Base-by-base conservation (phyloP, 2,113 vertebrate genomes). In the Psilopogon haemacephalus region DNA sequence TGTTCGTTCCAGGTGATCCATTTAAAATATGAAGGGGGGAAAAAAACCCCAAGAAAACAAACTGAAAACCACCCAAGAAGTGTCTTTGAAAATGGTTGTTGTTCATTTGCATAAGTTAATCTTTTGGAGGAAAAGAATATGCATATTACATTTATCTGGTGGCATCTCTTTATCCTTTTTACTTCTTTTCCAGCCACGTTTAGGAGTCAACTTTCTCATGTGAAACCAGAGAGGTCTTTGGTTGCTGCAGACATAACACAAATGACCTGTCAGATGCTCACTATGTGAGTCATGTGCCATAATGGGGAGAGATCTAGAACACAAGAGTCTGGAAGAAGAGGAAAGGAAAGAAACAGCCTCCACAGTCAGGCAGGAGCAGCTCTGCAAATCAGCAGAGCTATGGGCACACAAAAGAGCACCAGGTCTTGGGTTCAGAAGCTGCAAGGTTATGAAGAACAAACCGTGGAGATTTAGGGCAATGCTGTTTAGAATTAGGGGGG, bases 231-330 rank as follows among this genome's bases (percentile, higher is more conserved):
- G 63, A 87, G 67, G 48, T 59, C 54, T 83, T 86, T 76, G 83
- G 84, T 79, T 93, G 55, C 58, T 80, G 64, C 23, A 94, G 93
- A 88, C 93, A 95, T 89, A 95, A 94, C 78, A 96, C 48, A 77
- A 96, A 89, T 92, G 86, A 89, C 68, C 78, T 64, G 37, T 89
- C 84, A 92, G 84, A 94, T 8, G 15, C 70, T 79, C 23, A 9
- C 52, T 56, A 3, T 33, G 62, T 94, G 94, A 96, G 56, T 95
- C 87, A 75, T 37, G 71, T 83, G 50, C 76, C 71, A 90, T 90
- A 89, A 76, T 46, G 63, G 40, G 55, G 75, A 92, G 68, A 44
- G 18, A 80, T 85, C 46, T 91, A 86, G 69, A 96, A 96, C 32
- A 81, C 7, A 46, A 46, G 3, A 56, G 85, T 46, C 65, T 88